Evolutionary conservation across 2,113 vertebrate species (phyloP).

Genomic region (Gavialis gangeticus): DNA sequence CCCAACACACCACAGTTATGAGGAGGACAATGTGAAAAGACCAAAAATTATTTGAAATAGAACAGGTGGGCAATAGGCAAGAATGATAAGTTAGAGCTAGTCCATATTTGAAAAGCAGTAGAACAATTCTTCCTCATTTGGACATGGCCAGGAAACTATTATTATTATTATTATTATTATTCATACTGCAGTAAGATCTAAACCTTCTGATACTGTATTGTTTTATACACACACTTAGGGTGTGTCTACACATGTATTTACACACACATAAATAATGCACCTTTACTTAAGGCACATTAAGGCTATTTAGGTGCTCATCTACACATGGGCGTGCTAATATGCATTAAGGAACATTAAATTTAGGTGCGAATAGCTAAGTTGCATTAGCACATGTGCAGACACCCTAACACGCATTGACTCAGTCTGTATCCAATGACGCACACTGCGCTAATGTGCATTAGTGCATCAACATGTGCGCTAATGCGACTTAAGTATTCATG

Average conservation of each 20-base stretch:
- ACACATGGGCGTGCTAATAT: too few relatives aligned
- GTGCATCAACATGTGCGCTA: too few relatives aligned
- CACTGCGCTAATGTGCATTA: too few relatives aligned
- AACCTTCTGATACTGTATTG: conserved; percentile 4
- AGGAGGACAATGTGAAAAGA: background rate
- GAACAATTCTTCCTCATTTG: background rate
- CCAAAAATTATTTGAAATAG: background rate
- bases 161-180: background rate
- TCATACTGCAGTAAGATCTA: background rate
- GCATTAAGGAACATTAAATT: too few relatives aligned
- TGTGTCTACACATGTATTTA: background rate
- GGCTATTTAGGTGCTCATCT: too few relatives aligned
- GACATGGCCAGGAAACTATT: background rate
- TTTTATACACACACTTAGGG: conserved; percentile 11
- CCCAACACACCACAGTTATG: background rate
- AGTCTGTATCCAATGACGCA: too few relatives aligned
- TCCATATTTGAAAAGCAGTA: background rate
- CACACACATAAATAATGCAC: too few relatives aligned
- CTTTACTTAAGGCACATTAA: too few relatives aligned
- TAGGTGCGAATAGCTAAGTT: too few relatives aligned
- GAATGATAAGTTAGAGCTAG: background rate
- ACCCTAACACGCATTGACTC: too few relatives aligned
- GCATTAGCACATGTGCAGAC: too few relatives aligned
- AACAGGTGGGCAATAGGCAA: background rate
- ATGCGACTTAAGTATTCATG: too few relatives aligned